Evolutionary conservation across 2,113 vertebrate species (phyloP), one percentile per base, ranked within the genome.

Genomic region (Equus quagga): DNA sequence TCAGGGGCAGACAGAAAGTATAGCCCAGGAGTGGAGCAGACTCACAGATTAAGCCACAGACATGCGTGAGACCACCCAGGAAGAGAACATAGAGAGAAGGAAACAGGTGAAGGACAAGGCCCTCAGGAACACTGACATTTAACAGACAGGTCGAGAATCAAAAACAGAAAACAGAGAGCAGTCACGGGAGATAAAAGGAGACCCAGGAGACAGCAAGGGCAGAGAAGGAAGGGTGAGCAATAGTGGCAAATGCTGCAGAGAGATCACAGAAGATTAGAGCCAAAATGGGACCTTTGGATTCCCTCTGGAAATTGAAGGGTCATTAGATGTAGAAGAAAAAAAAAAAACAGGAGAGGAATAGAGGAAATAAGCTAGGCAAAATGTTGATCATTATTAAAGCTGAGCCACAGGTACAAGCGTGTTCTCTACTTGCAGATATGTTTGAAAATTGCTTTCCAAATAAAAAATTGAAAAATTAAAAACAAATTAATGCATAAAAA

Each of bases 231-330:
- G 4, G n/a, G 18, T 33, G 7, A 83, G 49, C 26, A 11, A n/a
- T 4, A 10, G 33, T 13, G 58, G 46, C 15, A 6, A 65, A 44
- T 8, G 2, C 24, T 8, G 0, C 41, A 33, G 44, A 62, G 31
- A 73, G 49, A 88, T 26, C 17, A 8, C 49, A 79, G 60, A 36
- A 44, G 24, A 41, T 67, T 21, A n/a, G 15, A 84, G 26, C n/a
- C 33, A 18, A 10, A 36, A 36, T 24, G 15, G 17, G 26, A 78
- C 23, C 56, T 86, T 69, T 49, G 62, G 56, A 18, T 65, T 76
- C 51, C n/a, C 46, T 89, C 75, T 88, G 65, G 69, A 96, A 95
- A 92, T 5, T 8, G 36, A 87, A 96, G 94, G 14, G 33, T 85
- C 84, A 56, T 60, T 60, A 89, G 24, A 44, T 46, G 83, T 82